A percentile compares a stretch with the other conserved stretches of the same genome.
phyloP scores from a whole-genome alignment of 2,113 vertebrate species.

The Drymodes brunneopygia region DNA sequence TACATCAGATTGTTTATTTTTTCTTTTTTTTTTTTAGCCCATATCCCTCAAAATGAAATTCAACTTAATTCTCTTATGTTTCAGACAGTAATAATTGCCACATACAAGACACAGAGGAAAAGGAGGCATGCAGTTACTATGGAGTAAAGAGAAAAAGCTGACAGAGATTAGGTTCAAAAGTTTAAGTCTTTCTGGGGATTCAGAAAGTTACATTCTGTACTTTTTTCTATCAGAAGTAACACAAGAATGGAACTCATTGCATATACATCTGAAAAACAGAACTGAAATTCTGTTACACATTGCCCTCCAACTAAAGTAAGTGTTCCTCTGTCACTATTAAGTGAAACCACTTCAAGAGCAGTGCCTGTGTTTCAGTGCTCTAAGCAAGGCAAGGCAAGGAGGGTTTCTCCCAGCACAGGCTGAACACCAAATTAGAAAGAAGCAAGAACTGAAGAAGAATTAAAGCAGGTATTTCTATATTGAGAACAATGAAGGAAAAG shows the following conservation, averaged over 20 bases:
- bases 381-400: background rate
- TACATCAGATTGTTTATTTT: background rate
- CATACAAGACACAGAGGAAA: background rate
- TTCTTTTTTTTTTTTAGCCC: background rate
- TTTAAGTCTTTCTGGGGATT: background rate
- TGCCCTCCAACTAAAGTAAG: background rate
- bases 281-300: background rate
- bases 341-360: background rate
- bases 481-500: background rate
- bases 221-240: background rate
- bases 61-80: background rate
- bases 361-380: background rate
- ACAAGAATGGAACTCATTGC: background rate
- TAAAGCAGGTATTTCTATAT: background rate
- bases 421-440: background rate
- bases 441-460: background rate
- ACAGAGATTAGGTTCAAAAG: background rate
- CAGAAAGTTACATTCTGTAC: background rate
- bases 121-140: background rate
- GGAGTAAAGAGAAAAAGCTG: background rate
- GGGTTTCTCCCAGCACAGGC: background rate
- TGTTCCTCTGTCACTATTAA: background rate
- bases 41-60: background rate
- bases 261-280: background rate
- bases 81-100: background rate